Percentiles rank a stretch among this genome's conserved stretches.
phyloP scores from a whole-genome alignment of 1,140 invertebrate species.

The Drosophila ficusphila region DNA sequence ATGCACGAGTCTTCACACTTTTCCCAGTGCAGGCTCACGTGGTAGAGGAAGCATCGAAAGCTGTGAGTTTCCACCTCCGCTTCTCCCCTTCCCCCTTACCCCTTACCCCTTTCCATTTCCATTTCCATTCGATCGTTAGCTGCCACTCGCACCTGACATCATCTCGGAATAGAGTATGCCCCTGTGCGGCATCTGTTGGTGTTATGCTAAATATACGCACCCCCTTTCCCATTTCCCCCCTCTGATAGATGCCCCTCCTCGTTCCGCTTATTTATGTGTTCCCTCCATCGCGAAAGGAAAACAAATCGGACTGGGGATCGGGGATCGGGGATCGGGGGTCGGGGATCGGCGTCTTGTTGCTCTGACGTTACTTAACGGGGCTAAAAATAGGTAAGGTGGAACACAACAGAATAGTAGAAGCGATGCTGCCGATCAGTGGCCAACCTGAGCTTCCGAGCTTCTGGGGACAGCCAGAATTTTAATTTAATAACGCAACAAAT shows the following conservation, averaged over 20 bases:
- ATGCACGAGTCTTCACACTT: too few relatives aligned
- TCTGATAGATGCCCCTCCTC: not conserved
- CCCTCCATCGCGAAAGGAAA: constrained; percentile 31
- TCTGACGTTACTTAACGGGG: constrained; percentile 57
- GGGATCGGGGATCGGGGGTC: constrained; percentile 17
- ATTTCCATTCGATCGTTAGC: too few relatives aligned
- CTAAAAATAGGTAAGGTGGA: constrained; percentile 69
- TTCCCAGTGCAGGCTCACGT: not conserved
- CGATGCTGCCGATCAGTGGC: too few relatives aligned
- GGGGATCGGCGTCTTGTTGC: constrained; percentile 12
- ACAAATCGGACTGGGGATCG: constrained; percentile 36
- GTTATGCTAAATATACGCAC: not conserved
- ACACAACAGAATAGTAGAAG: too few relatives aligned
- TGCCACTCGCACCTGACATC: constrained; percentile 13
- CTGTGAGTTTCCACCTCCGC: constrained; percentile 10
- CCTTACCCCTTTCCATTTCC: too few relatives aligned
- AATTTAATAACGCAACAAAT: constrained; percentile 68
- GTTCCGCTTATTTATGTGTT: constrained; percentile 12
- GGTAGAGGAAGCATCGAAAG: constrained; percentile 16
- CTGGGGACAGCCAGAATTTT: constrained; percentile 59
- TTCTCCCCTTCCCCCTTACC: not conserved
- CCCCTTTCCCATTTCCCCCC: not conserved
- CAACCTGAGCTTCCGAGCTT: constrained; percentile 56
- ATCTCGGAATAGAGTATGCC: constrained; percentile 31
- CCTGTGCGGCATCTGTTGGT: constrained; percentile 53